Evolutionary conservation across 1,140 invertebrate genomes (phyloP), one percentile per base, ranked within the genome.

Genomic region (Euschistus heros): DNA sequence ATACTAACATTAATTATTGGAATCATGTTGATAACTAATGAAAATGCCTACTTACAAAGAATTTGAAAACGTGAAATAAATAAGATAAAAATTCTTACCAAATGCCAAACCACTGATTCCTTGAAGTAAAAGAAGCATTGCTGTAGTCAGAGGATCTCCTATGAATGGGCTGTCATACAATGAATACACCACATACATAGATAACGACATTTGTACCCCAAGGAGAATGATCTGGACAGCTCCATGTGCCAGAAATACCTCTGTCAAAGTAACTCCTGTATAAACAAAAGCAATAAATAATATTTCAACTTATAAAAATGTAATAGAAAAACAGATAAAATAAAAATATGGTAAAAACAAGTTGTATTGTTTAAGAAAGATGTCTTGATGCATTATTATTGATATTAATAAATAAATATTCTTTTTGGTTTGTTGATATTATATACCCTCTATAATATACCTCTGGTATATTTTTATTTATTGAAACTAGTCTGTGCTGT

Each of bases 181-280:
- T 0, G 14, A 54, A 22, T 68, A 70, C 52, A 68, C 42, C 6
- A 69, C 66, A 22, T 67, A 24, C 65, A 70, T 70, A 0, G 63
- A 44, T 17, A 69, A 33, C 2, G 47, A 54, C 1, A 63, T 68
- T 67, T 70, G 69, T 18, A 69, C 57, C 14, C 26, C 14, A 13
- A 70, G 63, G 22, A 70, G 64, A 37, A 65, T 13, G 2, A 68
- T 52, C 55, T 70, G 68, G 24, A 70, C 55, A 15, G 62, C 37
- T 2, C 64, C 26, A 57, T 70, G 69, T 15, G 68, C 68, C 17
- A 68, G 33, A 3, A 67, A 63, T 5, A 70, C 68, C 60, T 70
- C 69, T 2, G 66, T 67, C 22, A 69, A 62, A 18, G 63, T 69
- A 50, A 70, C 66, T 30, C 69, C 69, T 70, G 55, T 24, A 70